Base-by-base conservation (phyloP, 2,113 vertebrate genomes). In the Acanthisitta chloris region DNA sequence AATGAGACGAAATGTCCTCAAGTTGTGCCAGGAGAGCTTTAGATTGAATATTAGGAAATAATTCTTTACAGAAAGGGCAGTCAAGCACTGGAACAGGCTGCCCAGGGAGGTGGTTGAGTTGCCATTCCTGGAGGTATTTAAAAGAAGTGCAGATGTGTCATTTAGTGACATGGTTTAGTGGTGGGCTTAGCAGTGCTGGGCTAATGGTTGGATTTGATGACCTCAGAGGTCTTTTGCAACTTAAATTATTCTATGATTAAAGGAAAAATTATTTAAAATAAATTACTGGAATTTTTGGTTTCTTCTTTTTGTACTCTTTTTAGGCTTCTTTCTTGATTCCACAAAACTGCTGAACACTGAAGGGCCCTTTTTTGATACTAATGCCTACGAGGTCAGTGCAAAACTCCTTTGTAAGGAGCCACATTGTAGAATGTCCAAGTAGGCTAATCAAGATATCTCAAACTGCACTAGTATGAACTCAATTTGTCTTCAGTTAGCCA, bases 61-160 rank as follows among this genome's bases (percentile, higher is more conserved):
- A 3, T 29, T 86, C 7, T 65, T 21, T 25, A 15, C 3, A 0
- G 4, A 62, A 59, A 59, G 3, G 2, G 6, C 64, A 34, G 2
- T 58, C 29, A 80, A 16, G 1, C 23, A 24, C 6, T 69, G 40
- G 26, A 87, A 31, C 6, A 61, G 24, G 8, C 36, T 87, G 33
- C 12, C 10, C 20, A 48, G 54, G 0, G 3, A 43, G 29, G 31
- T 29, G n/a, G 45, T 31, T 25, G 46, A 64, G 20, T 17, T 19
- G 9, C n/a, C 10, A 1, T 59, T 20, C 29, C 36, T 5, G 9
- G 13, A 36, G 8, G 4, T 45, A n/a, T 59, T 69, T 67, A 54
- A 76, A 65, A 58, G 46, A 15, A 0, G 0, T 6, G 4, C 49
- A 51, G 31, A 18, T 33, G 5, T 65, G 33, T 11, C 5, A 5